Percentiles rank a stretch among this genome's conserved stretches.
These are phyloP conservation scores for Potorous gilbertii DNA, from an alignment of 2,797 vertebrate genomes.

Conservation along the genomic window DNA sequence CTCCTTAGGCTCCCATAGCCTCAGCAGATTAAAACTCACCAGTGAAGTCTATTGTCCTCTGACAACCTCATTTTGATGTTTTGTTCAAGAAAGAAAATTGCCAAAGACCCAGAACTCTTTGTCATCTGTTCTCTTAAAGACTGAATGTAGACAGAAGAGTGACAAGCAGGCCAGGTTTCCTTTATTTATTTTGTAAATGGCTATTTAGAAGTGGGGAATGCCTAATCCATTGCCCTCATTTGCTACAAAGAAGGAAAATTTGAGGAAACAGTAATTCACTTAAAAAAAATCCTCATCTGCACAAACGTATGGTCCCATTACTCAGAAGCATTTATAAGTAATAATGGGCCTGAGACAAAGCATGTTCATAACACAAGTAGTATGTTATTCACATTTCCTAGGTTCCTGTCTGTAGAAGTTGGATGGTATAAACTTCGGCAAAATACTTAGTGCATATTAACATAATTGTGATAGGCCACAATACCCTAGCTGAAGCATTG, in stretches of 20 bases:
- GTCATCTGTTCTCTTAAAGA: conserved; percentile 9
- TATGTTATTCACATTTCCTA: not conserved
- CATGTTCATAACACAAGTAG: not conserved
- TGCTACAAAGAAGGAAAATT: conserved; percentile 54
- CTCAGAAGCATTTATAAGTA: not conserved
- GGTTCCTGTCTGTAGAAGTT: conserved; percentile 10
- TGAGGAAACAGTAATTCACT: conserved; percentile 35
- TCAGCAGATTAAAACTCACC: conserved; percentile 38
- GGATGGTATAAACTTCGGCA: conserved; percentile 14
- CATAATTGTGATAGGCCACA: not conserved
- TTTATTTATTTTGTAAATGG: not conserved
- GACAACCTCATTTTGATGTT: conserved; percentile 37
- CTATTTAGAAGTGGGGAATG: conserved; percentile 34
- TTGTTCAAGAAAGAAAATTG: conserved; percentile 17
- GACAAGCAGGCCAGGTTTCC: conserved; percentile 5
- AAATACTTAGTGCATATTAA: not conserved
- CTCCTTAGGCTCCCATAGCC: conserved; percentile 25
- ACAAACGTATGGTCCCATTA: not conserved
- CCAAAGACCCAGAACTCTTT: conserved; percentile 18
- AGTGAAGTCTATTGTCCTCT: conserved; percentile 37
- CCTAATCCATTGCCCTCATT: conserved; percentile 39
- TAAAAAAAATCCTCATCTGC: conserved; percentile 30
- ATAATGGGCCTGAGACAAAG: not conserved
- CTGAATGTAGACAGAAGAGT: conserved; percentile 40
- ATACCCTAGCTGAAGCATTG: not conserved